Percentiles rank a stretch among this genome's conserved stretches.
These are phyloP conservation scores for Phymanthus crucifer DNA, from an alignment of 92 coral and sea anemone species.

Conservation along the genomic window DNA sequence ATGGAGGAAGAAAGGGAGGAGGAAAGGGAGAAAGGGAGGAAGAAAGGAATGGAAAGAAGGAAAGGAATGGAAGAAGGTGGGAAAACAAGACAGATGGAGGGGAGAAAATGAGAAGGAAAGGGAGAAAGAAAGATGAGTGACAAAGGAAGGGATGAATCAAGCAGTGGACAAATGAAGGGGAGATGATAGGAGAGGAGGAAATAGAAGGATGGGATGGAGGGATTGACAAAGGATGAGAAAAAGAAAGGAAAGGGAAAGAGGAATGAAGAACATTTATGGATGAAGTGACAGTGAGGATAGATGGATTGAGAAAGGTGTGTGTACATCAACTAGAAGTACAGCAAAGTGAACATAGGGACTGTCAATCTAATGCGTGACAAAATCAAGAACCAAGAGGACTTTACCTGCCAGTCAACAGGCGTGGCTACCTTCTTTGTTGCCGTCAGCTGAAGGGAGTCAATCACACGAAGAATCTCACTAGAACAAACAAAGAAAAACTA, in stretches of 20 bases:
- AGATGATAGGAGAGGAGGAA: neutral
- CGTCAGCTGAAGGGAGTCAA: constrained; percentile 94
- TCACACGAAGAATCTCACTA: constrained; percentile 96
- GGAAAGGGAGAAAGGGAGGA: neutral
- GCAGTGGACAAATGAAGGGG: neutral
- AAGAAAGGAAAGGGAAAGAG: too few species aligned
- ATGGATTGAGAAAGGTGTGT: neutral
- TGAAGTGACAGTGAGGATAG: neutral
- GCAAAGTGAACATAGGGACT: too few species aligned
- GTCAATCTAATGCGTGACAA: too few species aligned
- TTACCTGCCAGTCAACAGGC: constrained; percentile 95
- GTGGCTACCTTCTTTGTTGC: constrained; percentile 93
- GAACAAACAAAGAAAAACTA: constrained; percentile 2
- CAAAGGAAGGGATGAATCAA: too few species aligned
- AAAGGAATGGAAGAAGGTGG: neutral
- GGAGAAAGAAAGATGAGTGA: too few species aligned
- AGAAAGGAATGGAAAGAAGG: neutral
- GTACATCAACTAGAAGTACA: neutral
- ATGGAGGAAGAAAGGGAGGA: neutral
- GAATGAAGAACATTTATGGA: too few species aligned
- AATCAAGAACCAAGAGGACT: constrained; percentile 2
- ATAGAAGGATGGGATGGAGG: neutral
- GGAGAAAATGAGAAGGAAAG: neutral
- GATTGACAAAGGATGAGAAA: too few species aligned
- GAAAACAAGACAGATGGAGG: neutral